Evolutionary conservation across 2,113 vertebrate genomes (phyloP).

Genomic region (Delphinus delphis): DNA sequence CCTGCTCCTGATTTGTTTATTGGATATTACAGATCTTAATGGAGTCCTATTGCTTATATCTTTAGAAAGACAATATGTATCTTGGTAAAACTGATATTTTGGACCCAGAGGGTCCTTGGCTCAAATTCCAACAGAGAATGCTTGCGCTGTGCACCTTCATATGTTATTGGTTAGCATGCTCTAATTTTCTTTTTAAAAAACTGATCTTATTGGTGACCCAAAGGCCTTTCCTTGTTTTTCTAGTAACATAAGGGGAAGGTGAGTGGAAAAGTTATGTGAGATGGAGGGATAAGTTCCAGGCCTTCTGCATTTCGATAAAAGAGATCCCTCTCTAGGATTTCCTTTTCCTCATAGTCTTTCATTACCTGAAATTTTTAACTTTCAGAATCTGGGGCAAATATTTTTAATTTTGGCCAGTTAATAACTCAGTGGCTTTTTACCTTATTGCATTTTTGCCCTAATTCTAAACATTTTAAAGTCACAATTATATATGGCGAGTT

Average conservation of each 20-base stretch:
- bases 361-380: not conserved
- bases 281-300: not conserved
- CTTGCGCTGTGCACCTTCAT: not conserved
- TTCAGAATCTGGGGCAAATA: not conserved
- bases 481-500: not conserved
- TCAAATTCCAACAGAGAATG: constrained; percentile 56
- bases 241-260: constrained; percentile 50
- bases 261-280: not conserved
- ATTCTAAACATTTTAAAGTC: not conserved
- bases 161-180: constrained; percentile 49
- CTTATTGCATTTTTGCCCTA: not conserved
- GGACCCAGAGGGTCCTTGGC: constrained; percentile 12
- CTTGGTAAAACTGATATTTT: constrained; percentile 55
- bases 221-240: constrained; percentile 50
- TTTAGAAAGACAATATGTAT: not conserved
- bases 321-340: not conserved
- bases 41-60: not conserved
- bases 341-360: not conserved
- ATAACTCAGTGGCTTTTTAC: not conserved
- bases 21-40: constrained; percentile 44
- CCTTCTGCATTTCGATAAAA: not conserved
- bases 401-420: constrained; percentile 7
- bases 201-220: constrained; percentile 55
- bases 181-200: constrained; percentile 54
- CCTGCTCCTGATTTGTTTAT: constrained; percentile 11